A percentile compares a stretch with the other conserved stretches of the same genome.
phyloP scores from a whole-genome alignment of 2,113 vertebrate species.

The Typhlomys cinereus region DNA sequence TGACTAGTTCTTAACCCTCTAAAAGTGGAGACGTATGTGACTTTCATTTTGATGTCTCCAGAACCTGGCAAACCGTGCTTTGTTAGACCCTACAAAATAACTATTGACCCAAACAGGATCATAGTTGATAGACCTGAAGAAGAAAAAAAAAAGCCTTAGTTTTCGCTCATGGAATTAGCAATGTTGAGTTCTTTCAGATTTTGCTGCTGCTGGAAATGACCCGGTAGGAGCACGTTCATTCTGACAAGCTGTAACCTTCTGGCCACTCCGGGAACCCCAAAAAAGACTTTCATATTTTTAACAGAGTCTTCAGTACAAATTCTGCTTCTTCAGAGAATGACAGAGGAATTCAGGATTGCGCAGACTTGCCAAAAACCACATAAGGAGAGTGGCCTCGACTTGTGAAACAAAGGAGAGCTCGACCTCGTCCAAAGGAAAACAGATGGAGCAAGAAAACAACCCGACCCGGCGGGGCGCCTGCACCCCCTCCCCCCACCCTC shows the following conservation, averaged over 20 bases:
- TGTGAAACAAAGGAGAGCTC: constrained; percentile 71
- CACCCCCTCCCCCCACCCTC: constrained; percentile 41
- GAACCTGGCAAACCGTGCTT: background rate
- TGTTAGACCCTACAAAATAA: constrained; percentile 20
- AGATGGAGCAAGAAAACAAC: constrained; percentile 74
- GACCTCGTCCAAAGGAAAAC: constrained; percentile 71
- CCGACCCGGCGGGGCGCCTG: constrained; percentile 59
- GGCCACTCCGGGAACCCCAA: background rate
- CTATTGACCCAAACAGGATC: background rate
- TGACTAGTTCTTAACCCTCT: background rate
- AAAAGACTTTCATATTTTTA: constrained; percentile 51
- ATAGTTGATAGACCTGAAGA: background rate
- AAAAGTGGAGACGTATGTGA: background rate
- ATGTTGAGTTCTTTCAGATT: background rate
- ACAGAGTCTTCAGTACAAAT: constrained; percentile 20
- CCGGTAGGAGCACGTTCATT: background rate
- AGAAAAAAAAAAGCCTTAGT: background rate
- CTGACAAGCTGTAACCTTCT: background rate
- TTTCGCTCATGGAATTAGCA: background rate
- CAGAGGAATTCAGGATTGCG: constrained; percentile 72
- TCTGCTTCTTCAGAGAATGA: constrained; percentile 57
- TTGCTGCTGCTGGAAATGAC: background rate
- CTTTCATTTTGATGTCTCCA: background rate
- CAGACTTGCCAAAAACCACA: constrained; percentile 74
- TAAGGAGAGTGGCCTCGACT: constrained; percentile 67